Conservation (phyloP, 2,797 vertebrate species). For the Melopsittacus undulatus region DNA sequence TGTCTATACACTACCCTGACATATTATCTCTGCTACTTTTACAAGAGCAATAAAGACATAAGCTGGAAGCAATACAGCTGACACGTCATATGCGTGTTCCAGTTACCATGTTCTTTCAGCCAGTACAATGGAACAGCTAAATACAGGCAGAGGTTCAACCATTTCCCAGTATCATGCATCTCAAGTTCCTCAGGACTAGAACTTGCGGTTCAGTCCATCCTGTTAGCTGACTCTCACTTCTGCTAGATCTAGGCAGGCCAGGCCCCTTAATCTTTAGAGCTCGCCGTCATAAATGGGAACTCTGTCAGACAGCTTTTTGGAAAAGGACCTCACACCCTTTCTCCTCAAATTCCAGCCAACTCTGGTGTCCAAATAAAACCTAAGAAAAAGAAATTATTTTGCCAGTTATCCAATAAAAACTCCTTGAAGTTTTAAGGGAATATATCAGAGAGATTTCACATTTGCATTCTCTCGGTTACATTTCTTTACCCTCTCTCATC, state of each 20-base stretch:
- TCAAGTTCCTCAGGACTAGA: not conserved
- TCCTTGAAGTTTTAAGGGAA: not conserved
- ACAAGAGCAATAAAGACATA: not conserved
- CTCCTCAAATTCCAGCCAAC: not conserved
- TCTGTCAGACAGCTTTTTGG: not conserved
- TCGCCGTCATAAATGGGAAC: not conserved
- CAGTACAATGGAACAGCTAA: not conserved
- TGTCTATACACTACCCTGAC: not conserved
- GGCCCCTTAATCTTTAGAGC: not conserved
- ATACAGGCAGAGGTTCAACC: not conserved
- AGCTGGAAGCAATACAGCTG: not conserved
- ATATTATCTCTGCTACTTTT: not conserved
- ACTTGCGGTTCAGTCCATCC: not conserved
- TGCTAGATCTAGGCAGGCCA: not conserved
- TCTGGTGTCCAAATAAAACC: conserved; percentile 9
- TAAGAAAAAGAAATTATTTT: not conserved
- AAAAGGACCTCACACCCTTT: not conserved
- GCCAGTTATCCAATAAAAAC: not conserved
- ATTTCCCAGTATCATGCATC: not conserved
- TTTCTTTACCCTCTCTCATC: not conserved
- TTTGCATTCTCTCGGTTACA: not conserved
- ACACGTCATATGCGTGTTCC: not conserved
- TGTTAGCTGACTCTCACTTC: not conserved
- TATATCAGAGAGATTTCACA: conserved; percentile 1
- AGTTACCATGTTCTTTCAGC: not conserved